Percentiles rank a stretch among this genome's conserved stretches.
Conservation (phyloP, 2,888 invertebrate species). For the Protodeltote pygarga region DNA sequence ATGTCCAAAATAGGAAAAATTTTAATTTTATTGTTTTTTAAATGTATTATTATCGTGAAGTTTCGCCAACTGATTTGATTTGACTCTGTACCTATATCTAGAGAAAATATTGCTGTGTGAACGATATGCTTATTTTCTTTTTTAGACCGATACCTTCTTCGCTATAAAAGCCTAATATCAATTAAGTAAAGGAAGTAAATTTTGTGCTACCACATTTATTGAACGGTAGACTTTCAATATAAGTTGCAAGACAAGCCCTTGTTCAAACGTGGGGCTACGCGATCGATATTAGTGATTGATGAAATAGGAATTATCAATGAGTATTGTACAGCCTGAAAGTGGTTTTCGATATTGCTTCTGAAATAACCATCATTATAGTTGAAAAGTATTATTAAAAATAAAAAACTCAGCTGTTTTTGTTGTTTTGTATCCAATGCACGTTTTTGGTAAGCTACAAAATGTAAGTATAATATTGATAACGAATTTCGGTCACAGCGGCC, state of each 20-base stretch:
- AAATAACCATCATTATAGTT: slow-evolving; percentile 35
- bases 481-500: too few relatives aligned
- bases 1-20: too few relatives aligned
- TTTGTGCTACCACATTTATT: slow-evolving; percentile 43
- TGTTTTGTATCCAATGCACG: too few relatives aligned
- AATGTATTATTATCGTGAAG: too few relatives aligned
- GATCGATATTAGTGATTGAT: slow-evolving; percentile 52
- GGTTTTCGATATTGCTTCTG: slow-evolving; percentile 35
- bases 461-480: too few relatives aligned
- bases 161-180: slow-evolving; percentile 30
- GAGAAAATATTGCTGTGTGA: too few relatives aligned
- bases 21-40: too few relatives aligned
- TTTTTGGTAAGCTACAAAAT: too few relatives aligned
- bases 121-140: too few relatives aligned
- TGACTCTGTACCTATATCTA: too few relatives aligned
- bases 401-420: background rate
- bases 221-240: slow-evolving; percentile 39
- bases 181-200: slow-evolving; percentile 17
- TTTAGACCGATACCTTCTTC: too few relatives aligned
- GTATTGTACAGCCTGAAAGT: slow-evolving; percentile 31
- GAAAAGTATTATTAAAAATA: slow-evolving; percentile 30
- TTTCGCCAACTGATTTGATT: too few relatives aligned
- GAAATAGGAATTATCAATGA: slow-evolving; percentile 52
- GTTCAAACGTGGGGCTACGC: slow-evolving; percentile 25
- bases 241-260: slow-evolving; percentile 33